These are phyloP conservation scores for Hypomecis punctinalis DNA, from an alignment of 2,888 invertebrate genomes.

Conservation along the genomic window DNA sequence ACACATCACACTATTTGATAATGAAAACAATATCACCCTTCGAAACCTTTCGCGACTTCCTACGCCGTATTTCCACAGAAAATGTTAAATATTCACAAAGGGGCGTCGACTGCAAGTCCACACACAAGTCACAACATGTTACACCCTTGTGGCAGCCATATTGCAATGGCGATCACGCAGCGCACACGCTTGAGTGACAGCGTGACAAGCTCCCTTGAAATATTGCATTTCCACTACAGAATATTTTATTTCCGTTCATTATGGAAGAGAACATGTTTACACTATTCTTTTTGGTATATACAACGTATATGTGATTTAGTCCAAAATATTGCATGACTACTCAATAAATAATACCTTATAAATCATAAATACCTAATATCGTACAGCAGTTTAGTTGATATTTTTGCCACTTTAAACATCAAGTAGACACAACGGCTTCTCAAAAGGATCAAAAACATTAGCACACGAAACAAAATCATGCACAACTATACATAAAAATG, in stretches of 20 bases:
- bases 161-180: conserved; percentile 70
- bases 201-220: conserved; percentile 60
- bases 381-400: too few relatives aligned
- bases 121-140: conserved; percentile 29
- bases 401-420: too few relatives aligned
- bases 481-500: too few relatives aligned
- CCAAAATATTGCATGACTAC: too few relatives aligned
- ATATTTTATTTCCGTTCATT: conserved; percentile 36
- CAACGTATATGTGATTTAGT: too few relatives aligned
- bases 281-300: too few relatives aligned
- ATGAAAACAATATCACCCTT: background rate
- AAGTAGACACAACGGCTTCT: too few relatives aligned
- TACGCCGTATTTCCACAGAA: background rate
- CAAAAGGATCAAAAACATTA: too few relatives aligned
- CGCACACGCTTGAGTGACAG: conserved; percentile 64
- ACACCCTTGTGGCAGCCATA: conserved; percentile 46
- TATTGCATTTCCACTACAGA: conserved; percentile 61
- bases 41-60: too few relatives aligned
- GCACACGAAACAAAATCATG: too few relatives aligned
- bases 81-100: conserved; percentile 7
- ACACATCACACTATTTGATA: background rate
- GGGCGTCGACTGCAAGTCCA: conserved; percentile 20
- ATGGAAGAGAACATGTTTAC: conserved; percentile 37
- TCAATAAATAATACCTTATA: too few relatives aligned
- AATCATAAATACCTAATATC: too few relatives aligned